Evolutionary conservation across 2,888 invertebrate species (phyloP).

Genomic region (Spilarctia lutea): DNA sequence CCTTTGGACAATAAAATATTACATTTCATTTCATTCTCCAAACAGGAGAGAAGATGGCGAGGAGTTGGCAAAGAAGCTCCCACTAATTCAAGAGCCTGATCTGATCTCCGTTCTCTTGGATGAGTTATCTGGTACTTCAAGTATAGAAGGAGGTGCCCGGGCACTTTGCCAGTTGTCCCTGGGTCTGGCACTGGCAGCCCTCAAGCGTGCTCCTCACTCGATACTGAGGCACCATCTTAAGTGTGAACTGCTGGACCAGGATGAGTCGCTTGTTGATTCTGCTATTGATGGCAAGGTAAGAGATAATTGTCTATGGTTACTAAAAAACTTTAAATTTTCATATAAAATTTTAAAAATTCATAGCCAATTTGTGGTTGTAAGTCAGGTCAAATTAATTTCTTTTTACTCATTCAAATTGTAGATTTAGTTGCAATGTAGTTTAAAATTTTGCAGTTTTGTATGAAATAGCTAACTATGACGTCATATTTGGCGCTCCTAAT

Average conservation of each 20-base stretch:
- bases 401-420: no score
- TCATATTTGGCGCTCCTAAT: no score
- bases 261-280: slow-evolving; percentile 92
- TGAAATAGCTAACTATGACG: no score
- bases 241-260: slow-evolving; percentile 88
- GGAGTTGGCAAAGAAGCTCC: slow-evolving; percentile 89
- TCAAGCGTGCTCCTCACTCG: slow-evolving; percentile 78
- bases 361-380: no score
- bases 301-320: background rate
- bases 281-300: slow-evolving; percentile 90
- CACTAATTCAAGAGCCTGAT: slow-evolving; percentile 87
- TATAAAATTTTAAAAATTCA: no score
- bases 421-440: no score
- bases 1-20: background rate
- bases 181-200: slow-evolving; percentile 74
- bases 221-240: slow-evolving; percentile 59
- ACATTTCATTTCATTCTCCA: background rate
- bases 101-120: slow-evolving; percentile 84
- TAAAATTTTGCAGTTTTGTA: no score
- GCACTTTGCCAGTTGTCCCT: slow-evolving; percentile 75
- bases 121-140: slow-evolving; percentile 74
- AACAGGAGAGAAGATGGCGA: slow-evolving; percentile 91
- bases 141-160: slow-evolving; percentile 58
- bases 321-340: no score
- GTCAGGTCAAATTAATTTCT: no score